These are phyloP conservation scores for Amblyjoppa proteus DNA, from an alignment of 2,888 invertebrate species.

Conservation along the genomic window DNA sequence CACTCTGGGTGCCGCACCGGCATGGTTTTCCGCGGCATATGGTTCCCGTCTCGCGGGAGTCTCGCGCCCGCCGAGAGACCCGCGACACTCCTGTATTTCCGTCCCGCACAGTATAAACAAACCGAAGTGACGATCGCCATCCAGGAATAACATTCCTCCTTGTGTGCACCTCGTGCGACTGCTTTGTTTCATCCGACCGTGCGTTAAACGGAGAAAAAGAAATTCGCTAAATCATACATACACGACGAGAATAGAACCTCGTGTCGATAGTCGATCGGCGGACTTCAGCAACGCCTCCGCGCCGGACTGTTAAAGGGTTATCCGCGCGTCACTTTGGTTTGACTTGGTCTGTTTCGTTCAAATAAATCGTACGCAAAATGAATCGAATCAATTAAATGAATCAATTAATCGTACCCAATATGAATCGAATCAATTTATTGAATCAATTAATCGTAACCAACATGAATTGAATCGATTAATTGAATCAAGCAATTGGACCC, in stretches of 20 bases:
- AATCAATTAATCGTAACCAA: neutral
- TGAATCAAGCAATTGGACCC: too few species aligned
- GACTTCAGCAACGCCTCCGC: neutral
- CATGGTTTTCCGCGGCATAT: conserved; percentile 77
- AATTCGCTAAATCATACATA: conserved; percentile 8
- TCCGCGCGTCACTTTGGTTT: neutral
- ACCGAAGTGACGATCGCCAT: conserved; percentile 81
- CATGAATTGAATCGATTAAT: neutral
- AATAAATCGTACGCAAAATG: too few species aligned
- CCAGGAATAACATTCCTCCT: conserved; percentile 80
- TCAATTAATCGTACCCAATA: neutral
- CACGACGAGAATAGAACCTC: neutral
- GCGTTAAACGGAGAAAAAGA: conserved; percentile 10
- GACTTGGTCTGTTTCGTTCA: neutral
- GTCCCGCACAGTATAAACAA: conserved; percentile 83
- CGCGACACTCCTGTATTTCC: conserved; percentile 84
- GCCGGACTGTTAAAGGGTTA: neutral
- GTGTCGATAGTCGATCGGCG: neutral
- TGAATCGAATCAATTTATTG: neutral
- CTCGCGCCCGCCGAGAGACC: conserved; percentile 59
- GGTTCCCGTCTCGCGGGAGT: conserved; percentile 78
- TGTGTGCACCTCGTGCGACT: conserved; percentile 39
- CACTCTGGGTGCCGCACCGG: conserved; percentile 47
- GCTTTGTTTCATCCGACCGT: conserved; percentile 34
- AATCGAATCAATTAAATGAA: neutral